A percentile compares a stretch with the other conserved stretches of the same genome.
Evolutionary conservation across 2,888 invertebrate species (phyloP).

Genomic region (Microctonus hyperodae): DNA sequence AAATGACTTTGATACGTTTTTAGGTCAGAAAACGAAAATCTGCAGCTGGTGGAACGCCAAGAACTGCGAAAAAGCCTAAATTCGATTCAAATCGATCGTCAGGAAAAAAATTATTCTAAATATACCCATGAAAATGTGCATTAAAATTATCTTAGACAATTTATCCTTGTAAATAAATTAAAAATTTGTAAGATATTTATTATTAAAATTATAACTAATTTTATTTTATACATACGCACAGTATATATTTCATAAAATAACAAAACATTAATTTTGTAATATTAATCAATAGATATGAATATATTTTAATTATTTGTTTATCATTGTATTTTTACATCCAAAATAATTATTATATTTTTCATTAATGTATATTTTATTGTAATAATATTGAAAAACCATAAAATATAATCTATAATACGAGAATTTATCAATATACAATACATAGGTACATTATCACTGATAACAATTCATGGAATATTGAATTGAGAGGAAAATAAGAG

Average conservation of each 20-base stretch:
- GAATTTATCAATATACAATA: not conserved
- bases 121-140: not conserved
- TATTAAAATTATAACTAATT: not conserved
- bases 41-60: constrained; percentile 61
- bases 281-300: too few species aligned
- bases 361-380: not conserved
- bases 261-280: too few species aligned
- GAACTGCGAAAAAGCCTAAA: constrained; percentile 65
- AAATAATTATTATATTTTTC: too few species aligned
- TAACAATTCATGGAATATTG: constrained; percentile 31
- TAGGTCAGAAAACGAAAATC: constrained; percentile 67
- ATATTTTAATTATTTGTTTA: too few species aligned
- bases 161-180: constrained; percentile 3
- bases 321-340: too few species aligned
- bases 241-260: too few species aligned
- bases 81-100: constrained; percentile 31
- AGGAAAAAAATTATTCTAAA: constrained; percentile 47
- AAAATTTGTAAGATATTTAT: constrained; percentile 4
- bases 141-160: constrained; percentile 1
- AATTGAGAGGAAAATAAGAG: constrained; percentile 10
- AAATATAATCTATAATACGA: not conserved
- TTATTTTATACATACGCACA: too few species aligned
- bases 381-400: not conserved
- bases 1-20: not conserved
- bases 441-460: not conserved